phyloP scores from a whole-genome alignment of 2,888 invertebrate species.

The Congeria kusceri region DNA sequence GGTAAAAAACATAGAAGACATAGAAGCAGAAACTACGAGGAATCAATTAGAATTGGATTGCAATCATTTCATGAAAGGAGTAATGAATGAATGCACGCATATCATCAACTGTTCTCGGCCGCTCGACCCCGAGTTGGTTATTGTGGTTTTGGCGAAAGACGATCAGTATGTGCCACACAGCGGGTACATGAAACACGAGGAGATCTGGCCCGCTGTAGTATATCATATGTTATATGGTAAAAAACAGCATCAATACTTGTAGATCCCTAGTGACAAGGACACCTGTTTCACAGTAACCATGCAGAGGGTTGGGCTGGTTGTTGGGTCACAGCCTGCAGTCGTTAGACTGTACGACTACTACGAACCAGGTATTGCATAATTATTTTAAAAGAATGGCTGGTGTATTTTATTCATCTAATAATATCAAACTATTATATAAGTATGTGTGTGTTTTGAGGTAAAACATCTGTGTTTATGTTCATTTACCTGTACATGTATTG shows the following conservation, averaged over 20 bases:
- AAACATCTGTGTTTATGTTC: no score
- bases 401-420: no score
- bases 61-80: slow-evolving; percentile 95
- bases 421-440: no score
- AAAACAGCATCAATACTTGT: no score
- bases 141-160: slow-evolving; percentile 94
- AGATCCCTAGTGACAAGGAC: neutral
- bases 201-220: slow-evolving; percentile 98
- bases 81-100: slow-evolving; percentile 99
- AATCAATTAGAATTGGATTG: slow-evolving; percentile 36
- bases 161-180: slow-evolving; percentile 94
- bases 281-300: slow-evolving; percentile 49
- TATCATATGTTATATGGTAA: no score
- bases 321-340: slow-evolving; percentile 46
- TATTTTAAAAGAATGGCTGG: neutral
- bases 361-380: slow-evolving; percentile 67
- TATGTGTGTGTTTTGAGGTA: no score
- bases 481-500: no score
- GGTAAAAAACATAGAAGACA: no score
- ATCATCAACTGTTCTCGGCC: slow-evolving; percentile 95
- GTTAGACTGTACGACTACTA: slow-evolving; percentile 56
- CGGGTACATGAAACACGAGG: slow-evolving; percentile 92
- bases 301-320: slow-evolving; percentile 53
- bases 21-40: slow-evolving; percentile 4
- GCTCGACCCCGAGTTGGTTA: slow-evolving; percentile 94